These are phyloP conservation scores for Cynopterus sphinx DNA, from an alignment of 2,797 vertebrate species.

Conservation along the genomic window DNA sequence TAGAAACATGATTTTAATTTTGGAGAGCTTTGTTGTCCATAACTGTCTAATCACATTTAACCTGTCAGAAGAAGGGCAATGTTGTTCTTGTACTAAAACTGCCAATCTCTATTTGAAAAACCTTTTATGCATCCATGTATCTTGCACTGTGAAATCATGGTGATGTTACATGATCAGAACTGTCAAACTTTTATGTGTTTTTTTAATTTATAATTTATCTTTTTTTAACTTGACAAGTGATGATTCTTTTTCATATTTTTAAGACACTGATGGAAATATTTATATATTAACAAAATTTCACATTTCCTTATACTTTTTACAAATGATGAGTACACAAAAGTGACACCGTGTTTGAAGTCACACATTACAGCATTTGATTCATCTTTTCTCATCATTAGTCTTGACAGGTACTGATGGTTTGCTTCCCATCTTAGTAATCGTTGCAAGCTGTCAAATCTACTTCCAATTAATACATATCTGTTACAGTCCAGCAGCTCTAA, in stretches of 20 bases:
- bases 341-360: constrained; percentile 86
- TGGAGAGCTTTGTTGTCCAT: not conserved
- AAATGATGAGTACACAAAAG: constrained; percentile 86
- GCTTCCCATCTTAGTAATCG: constrained; percentile 81
- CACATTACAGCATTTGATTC: constrained; percentile 84
- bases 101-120: constrained; percentile 57
- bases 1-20: constrained; percentile 34
- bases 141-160: constrained; percentile 75
- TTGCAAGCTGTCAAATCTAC: constrained; percentile 91
- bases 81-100: constrained; percentile 45
- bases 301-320: constrained; percentile 74
- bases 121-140: constrained; percentile 53
- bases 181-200: constrained; percentile 81
- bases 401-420: constrained; percentile 85
- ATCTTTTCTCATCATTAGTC: constrained; percentile 84
- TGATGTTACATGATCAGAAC: constrained; percentile 86
- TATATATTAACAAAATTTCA: constrained; percentile 78
- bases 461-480: constrained; percentile 95
- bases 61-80: not conserved
- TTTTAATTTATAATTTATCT: constrained; percentile 82
- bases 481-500: constrained; percentile 89
- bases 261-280: constrained; percentile 81
- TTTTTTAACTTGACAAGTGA: constrained; percentile 80
- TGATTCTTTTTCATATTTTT: constrained; percentile 57
- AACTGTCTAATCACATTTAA: constrained; percentile 38